Percentiles rank a stretch among this genome's conserved stretches.
Conservation (phyloP, 2,113 vertebrate species). For the Sphyrna mokarran region DNA sequence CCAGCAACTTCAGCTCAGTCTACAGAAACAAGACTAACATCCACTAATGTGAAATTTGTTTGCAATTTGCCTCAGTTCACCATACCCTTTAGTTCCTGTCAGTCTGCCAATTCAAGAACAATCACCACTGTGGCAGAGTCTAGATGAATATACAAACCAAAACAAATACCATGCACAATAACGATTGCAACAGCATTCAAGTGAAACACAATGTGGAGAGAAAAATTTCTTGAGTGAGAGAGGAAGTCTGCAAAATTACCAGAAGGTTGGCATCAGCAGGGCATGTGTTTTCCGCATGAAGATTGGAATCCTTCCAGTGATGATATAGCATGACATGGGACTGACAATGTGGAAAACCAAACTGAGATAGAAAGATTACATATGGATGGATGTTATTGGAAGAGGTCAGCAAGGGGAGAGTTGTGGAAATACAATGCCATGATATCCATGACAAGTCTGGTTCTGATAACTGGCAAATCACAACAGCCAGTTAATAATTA, state of each 20-base stretch:
- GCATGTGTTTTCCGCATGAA: neutral
- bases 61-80: neutral
- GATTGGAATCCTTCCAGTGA: neutral
- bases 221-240: neutral
- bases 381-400: neutral
- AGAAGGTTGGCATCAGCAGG: neutral
- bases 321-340: neutral
- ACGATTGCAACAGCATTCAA: neutral
- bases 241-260: neutral
- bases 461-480: neutral
- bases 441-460: neutral
- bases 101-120: neutral
- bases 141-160: neutral
- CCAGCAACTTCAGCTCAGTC: neutral
- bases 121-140: neutral
- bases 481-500: neutral
- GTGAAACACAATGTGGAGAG: neutral
- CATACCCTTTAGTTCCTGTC: neutral
- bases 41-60: neutral
- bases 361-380: neutral
- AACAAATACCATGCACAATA: neutral
- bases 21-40: neutral
- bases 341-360: neutral
- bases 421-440: neutral
- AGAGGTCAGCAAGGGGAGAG: neutral